Base-by-base conservation (phyloP, 2,113 vertebrate genomes). In the Cephalophus harveyi region DNA sequence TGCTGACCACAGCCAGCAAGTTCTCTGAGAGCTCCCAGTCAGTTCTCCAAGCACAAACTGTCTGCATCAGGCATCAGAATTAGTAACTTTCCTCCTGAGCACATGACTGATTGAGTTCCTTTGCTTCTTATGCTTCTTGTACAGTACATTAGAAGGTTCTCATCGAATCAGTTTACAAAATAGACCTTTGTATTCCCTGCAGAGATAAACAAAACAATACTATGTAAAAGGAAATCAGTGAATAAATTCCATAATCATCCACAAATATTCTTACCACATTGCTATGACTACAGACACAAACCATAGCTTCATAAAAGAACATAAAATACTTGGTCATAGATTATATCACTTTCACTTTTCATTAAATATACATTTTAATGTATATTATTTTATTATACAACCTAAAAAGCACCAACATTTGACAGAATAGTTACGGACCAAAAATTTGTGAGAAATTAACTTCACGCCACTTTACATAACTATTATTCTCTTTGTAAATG, bases 401-500 rank as follows among this genome's bases (percentile, higher is more conserved):
- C 19, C 57, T 96, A 79, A 82, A 90, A 92, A 89, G 23, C 12
- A 48, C 16, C 55, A 94, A 50, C 48, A 87, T 89, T 93, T 89
- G 6, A 74, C 96, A 79, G 91, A 85, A 79, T 15, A 78, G 27
- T 40, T 92, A 40, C 4, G 76, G 78, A 71, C 25, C 74, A 90
- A 92, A 97, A 55, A 28, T 74, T 55, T 89, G 16, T 82, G 81
- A 91, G 43, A 87, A 95, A 52, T 95, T 59, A 62, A 94, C 52
- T 95, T 97, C 28, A 95, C 28, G 85, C 62, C 30, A 46, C 21
- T 94, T 78, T 81, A 52, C 40, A 9, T 85, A 67, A 15, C 54
- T 94, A 16, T 9, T 94, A 33, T 96, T 94, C 52, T 96, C 81
- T 64, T 89, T 85, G 78, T 96, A 94, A 97, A 95, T 59, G 25